phyloP scores from a whole-genome alignment of 2,797 vertebrate genomes.

The Argyrosomus regius region DNA sequence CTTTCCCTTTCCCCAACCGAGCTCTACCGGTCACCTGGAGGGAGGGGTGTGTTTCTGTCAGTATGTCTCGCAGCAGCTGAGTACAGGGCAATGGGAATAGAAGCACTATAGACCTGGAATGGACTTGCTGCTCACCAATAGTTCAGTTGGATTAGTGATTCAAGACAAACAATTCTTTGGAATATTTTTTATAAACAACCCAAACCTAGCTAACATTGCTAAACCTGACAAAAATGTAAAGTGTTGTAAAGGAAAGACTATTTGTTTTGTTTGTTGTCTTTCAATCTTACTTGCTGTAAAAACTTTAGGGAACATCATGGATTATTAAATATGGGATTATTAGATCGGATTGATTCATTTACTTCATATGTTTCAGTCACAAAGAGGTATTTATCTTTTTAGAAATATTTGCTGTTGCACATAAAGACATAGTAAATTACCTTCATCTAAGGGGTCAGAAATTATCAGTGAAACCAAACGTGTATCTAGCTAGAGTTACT shows the following conservation, averaged over 20 bases:
- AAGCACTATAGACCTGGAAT: neutral
- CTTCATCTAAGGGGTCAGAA: neutral
- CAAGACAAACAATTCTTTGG: neutral
- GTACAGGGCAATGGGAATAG: conserved; percentile 47
- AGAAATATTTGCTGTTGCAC: neutral
- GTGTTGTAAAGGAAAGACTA: too few relatives aligned
- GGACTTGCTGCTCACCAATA: neutral
- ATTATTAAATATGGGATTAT: too few relatives aligned
- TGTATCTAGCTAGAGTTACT: neutral
- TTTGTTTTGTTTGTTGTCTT: neutral
- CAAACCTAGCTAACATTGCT: neutral
- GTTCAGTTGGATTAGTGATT: neutral
- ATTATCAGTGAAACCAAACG: neutral
- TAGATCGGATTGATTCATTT: too few relatives aligned
- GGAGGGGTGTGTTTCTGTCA: conserved; percentile 76
- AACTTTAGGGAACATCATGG: neutral
- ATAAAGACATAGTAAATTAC: neutral
- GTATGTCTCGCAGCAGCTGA: conserved; percentile 71
- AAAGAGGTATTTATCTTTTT: too few relatives aligned
- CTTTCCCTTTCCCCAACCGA: conserved; percentile 56
- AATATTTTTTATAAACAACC: neutral
- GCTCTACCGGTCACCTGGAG: conserved; percentile 62
- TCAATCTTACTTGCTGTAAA: neutral
- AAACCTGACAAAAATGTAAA: too few relatives aligned
- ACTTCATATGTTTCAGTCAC: neutral